Evolutionary conservation across 2,888 invertebrate species (phyloP), one percentile per base, ranked within the genome.

Genomic region (Catocala sponsa): DNA sequence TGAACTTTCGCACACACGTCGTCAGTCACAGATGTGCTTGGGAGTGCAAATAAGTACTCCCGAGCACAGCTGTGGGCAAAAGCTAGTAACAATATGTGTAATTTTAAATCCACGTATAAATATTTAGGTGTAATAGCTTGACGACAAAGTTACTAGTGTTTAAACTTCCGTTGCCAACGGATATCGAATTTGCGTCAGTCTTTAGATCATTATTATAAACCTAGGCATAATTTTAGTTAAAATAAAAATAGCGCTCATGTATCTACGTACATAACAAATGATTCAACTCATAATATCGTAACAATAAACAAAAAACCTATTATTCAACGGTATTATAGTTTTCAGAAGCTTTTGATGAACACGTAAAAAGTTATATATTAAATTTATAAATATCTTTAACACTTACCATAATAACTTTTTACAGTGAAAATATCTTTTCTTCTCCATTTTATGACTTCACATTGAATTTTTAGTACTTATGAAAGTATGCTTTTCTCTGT

Each of bases 391-490:
- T 9, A 47, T 32, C 15, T 25, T 38, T 38, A 62, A 49, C 55
- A 86, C 91, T 90, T 74, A 91, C 91, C 91, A 89, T 80, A 90
- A 80, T 67, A 86, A 77, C 68, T 79, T 83, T 72, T 81, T 76
- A 82, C 81, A 81, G 59, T 77, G 66, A 70, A 77, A 72, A 66
- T 74, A 51, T 75, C 63, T 82, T 78, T 79, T 83, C 72, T 79
- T 84, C 82, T 84, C 91, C 92, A 92, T 93, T 81, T 85, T 90
- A 80, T 75, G 59, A 68, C 56, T 74, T 83, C 81, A 85, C 79
- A 77, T 63, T 76, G 60, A 64, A 72, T 59, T 75, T 78, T 76
- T 77, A 69, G 70, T 64, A 63, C 62, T 62, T 73, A 66, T 74
- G 68, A 79, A 71, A 60, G 63, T 79, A 62, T 74, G 63, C 74